These are phyloP conservation scores for Synanthedon vespiformis DNA, from an alignment of 2,888 invertebrate genomes.

Conservation along the genomic window DNA sequence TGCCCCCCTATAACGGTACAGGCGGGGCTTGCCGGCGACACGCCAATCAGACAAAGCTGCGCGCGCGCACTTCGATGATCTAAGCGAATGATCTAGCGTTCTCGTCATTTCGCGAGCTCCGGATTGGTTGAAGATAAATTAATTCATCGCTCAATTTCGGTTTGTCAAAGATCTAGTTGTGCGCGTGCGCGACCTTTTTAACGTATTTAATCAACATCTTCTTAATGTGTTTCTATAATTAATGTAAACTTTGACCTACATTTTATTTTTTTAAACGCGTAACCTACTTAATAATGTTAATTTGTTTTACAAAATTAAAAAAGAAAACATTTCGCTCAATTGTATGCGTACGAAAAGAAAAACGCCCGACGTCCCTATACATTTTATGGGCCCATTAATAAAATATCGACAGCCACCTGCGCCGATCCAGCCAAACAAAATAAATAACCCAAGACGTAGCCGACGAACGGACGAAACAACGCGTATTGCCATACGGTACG, in stretches of 20 bases:
- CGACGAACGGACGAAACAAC: slow-evolving; percentile 33
- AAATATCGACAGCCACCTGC: slow-evolving; percentile 35
- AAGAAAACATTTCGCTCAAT: neutral
- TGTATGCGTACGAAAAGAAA: neutral
- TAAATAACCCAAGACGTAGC: slow-evolving; percentile 39
- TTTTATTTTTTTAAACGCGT: slow-evolving; percentile 4
- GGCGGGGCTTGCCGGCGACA: slow-evolving; percentile 54
- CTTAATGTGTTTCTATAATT: slow-evolving; percentile 20
- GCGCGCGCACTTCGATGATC: slow-evolving; percentile 42
- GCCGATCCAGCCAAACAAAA: slow-evolving; percentile 24
- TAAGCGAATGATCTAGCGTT: slow-evolving; percentile 66
- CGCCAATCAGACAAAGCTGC: slow-evolving; percentile 59
- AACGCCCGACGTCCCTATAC: neutral
- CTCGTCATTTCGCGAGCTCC: slow-evolving; percentile 61
- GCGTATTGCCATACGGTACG: slow-evolving; percentile 42
- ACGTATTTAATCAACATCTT: slow-evolving; percentile 25
- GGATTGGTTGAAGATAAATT: slow-evolving; percentile 55
- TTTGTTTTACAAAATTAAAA: neutral
- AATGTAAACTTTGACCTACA: slow-evolving; percentile 37
- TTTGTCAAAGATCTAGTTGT: slow-evolving; percentile 38
- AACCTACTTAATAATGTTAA: neutral
- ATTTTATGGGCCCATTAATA: slow-evolving; percentile 11
- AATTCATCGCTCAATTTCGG: slow-evolving; percentile 38
- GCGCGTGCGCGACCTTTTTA: slow-evolving; percentile 14
- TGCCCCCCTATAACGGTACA: slow-evolving; percentile 65